Percentiles rank a stretch among this genome's conserved stretches.
Evolutionary conservation across 35 echinoderm and acorn worm species (phyloP).

Genomic region (Apostichopus parvimensis): DNA sequence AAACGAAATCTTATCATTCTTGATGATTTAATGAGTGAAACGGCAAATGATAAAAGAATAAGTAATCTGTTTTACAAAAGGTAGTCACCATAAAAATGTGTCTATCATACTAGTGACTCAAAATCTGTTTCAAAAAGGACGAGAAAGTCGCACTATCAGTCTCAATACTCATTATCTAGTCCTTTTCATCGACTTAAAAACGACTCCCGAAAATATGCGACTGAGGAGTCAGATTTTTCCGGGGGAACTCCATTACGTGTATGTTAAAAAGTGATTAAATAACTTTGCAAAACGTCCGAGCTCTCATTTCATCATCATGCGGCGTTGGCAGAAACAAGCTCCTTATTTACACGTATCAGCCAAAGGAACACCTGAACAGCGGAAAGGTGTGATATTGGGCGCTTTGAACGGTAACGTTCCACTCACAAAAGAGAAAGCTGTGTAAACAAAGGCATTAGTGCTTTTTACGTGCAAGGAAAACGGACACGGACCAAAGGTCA

Average conservation of each 20-base stretch:
- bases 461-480: too few relatives aligned
- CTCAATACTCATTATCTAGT: constrained; percentile 72
- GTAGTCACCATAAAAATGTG: constrained; percentile 67
- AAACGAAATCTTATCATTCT: constrained; percentile 70
- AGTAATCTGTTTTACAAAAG: constrained; percentile 71
- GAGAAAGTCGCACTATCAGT: constrained; percentile 77
- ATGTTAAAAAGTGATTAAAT: constrained; percentile 29
- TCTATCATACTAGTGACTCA: constrained; percentile 67
- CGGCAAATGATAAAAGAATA: constrained; percentile 46
- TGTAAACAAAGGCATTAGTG: not conserved
- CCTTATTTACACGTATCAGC: not conserved
- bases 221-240: constrained; percentile 63
- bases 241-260: constrained; percentile 38
- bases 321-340: constrained; percentile 13
- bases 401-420: not conserved
- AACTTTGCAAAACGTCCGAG: not conserved
- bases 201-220: constrained; percentile 48
- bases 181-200: constrained; percentile 65
- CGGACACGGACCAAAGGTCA: too few relatives aligned
- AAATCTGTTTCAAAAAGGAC: constrained; percentile 71
- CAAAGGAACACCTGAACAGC: constrained; percentile 14
- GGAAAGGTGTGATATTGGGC: too few relatives aligned
- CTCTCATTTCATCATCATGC: not conserved
- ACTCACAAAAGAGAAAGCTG: constrained; percentile 11
- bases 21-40: constrained; percentile 82